Conservation (phyloP, 2,113 vertebrate species). For the Podarcis raffonei region DNA sequence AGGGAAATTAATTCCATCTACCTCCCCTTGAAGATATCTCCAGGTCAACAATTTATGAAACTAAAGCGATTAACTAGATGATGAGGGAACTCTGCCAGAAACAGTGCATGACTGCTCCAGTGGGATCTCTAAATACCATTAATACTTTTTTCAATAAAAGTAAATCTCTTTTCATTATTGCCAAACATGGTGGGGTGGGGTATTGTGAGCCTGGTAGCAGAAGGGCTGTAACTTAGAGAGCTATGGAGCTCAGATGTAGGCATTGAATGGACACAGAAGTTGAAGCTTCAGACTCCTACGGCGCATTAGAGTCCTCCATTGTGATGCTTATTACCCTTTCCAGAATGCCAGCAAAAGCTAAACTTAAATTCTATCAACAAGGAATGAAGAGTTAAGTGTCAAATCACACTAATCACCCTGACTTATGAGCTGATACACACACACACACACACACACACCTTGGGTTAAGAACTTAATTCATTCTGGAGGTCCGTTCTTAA, state of each 20-base stretch:
- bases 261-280: background rate
- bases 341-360: background rate
- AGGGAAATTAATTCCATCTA: constrained; percentile 50
- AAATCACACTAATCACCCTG: background rate
- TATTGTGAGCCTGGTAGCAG: constrained; percentile 4
- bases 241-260: background rate
- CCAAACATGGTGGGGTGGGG: constrained; percentile 28
- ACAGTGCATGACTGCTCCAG: constrained; percentile 45
- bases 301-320: background rate
- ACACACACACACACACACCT: too few species aligned
- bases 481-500: too few species aligned
- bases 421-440: background rate
- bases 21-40: constrained; percentile 44
- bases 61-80: constrained; percentile 56
- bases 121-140: constrained; percentile 48
- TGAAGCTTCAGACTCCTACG: background rate
- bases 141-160: constrained; percentile 54
- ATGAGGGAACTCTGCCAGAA: constrained; percentile 56
- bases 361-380: background rate
- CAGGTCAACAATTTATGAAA: constrained; percentile 59
- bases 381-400: background rate
- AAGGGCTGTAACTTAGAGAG: background rate
- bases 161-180: constrained; percentile 51
- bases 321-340: background rate
- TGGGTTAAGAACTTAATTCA: too few species aligned